Base-by-base conservation (phyloP, 2,797 vertebrate genomes). In the Chaenodraco wilsoni region DNA sequence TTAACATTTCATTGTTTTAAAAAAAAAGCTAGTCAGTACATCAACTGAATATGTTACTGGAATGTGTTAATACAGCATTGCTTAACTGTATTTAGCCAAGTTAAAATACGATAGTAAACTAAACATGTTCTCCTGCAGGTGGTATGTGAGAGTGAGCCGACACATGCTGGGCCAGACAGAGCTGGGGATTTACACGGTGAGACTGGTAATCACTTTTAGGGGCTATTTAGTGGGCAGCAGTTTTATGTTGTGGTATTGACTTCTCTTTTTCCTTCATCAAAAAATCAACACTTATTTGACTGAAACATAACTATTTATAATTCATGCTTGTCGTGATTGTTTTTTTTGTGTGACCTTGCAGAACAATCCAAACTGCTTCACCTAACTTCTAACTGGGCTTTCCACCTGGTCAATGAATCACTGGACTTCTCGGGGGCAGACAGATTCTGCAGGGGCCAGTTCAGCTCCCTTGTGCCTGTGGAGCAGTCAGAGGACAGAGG, bases 351-450 rank as follows among this genome's bases (percentile, higher is more conserved):
- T 83, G 49, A 52, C 68, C 83, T 50, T 17, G 11, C 76, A 86
- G 72, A 86, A 93, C 92, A 83, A 19, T 72, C 82, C 13, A 21
- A 75, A 3, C 65, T 88, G 61, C 83, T 92, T 0, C 59, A 93
- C 21, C 84, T 95, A 64, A 93, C 91, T 0, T 68, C 92, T 0
- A 74, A 87, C 1, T 88, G 90, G 45, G 65, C 90, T 17, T 96
- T 95, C 2, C 94, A 93, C 48, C 92, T 96, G 0, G 83, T 96
- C 78, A 93, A 92, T 51, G 63, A 86, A 12, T 94, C 93, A 2
- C 78, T 94, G 79, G 89, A 90, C 75, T 96, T 95, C 90, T 89
- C 92, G 87, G 83, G 93, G 0, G 97, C 97, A 1, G 85, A 89
- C 15, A 92, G 90, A 59, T 94, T 88, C 89, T 98, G 97, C 21